Base-by-base conservation (phyloP, 2,888 invertebrate genomes). In the Nomada fucata region DNA sequence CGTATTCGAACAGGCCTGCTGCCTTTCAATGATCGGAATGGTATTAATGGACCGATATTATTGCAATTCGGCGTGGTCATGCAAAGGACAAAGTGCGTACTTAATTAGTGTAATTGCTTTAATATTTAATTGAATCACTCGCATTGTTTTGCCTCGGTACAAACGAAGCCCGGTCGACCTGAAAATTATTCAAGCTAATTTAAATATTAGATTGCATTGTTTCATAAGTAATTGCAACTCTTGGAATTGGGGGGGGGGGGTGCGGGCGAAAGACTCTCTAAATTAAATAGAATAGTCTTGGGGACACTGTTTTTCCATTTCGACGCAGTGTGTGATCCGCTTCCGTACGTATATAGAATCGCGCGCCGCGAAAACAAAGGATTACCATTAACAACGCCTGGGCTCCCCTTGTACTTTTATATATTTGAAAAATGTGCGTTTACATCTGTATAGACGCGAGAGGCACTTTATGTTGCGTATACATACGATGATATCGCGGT, bases 321-420 rank as follows among this genome's bases (percentile, higher is more conserved):
- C 13, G 13, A 20, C 47, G 36, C 50, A 29, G 18, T 15, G 15
- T 13, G 15, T 55, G 55, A 68, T 18, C 13, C 55, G 23, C 11
- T 69, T 57, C 10, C 26, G n/a, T 29, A 15, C 11, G 44, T 57
- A 23, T 23, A 13, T 23, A 13, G 4, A 11, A 42, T 1, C 10
- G 10, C 2, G 42, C 55, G 0, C 13, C 20, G 18, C 36, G 29
- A 64, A 72, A 72, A 55, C 64, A 55, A 53, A 26, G 53, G 44
- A 72, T 64, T 64, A 64, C 53, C 53, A 20, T 64, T 64, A 63
- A 72, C 53, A 26, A 72, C 53, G 44, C 52, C 52, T 15, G 50
- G 50, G 42, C 47, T 44, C n/a, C 26, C 4, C 26, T 15, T 20
- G n/a, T 15, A 42, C 60, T 53, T 53, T 26, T 29, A 18, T 61